A percentile compares a stretch with the other conserved stretches of the same genome.
phyloP scores from a whole-genome alignment of 2,888 invertebrate genomes.

The Sicus ferrugineus region DNA sequence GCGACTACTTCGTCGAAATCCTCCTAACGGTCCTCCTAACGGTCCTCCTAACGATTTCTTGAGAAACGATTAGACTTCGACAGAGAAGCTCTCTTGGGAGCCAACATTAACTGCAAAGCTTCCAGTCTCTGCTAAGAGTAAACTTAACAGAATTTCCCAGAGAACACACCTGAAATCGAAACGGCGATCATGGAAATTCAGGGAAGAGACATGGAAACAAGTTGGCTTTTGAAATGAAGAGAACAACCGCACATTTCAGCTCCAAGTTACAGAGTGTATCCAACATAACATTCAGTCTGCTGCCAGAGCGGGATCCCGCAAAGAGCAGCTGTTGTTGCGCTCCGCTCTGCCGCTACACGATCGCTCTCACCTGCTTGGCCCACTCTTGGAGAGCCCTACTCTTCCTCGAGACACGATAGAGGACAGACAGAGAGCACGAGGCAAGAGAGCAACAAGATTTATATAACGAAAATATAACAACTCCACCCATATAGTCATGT shows the following conservation, averaged over 20 bases:
- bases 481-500: slow-evolving; percentile 24
- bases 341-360: background rate
- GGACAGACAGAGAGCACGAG: slow-evolving; percentile 10
- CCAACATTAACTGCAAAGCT: background rate
- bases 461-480: slow-evolving; percentile 16
- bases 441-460: no score
- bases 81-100: background rate
- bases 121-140: slow-evolving; percentile 23
- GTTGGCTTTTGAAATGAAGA: slow-evolving; percentile 33
- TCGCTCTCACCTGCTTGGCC: slow-evolving; percentile 25
- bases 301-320: background rate
- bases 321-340: background rate
- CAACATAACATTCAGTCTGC: background rate
- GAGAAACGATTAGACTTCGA: no score
- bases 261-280: no score
- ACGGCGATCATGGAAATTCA: slow-evolving; percentile 23
- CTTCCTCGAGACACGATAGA: background rate
- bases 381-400: background rate
- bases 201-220: background rate
- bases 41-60: no score
- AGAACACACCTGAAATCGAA: slow-evolving; percentile 38
- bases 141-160: slow-evolving; percentile 37
- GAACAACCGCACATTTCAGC: background rate
- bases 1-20: no score
- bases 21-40: no score